Conservation (phyloP, 92 coral and sea anemone species). For the Porites rus region DNA sequence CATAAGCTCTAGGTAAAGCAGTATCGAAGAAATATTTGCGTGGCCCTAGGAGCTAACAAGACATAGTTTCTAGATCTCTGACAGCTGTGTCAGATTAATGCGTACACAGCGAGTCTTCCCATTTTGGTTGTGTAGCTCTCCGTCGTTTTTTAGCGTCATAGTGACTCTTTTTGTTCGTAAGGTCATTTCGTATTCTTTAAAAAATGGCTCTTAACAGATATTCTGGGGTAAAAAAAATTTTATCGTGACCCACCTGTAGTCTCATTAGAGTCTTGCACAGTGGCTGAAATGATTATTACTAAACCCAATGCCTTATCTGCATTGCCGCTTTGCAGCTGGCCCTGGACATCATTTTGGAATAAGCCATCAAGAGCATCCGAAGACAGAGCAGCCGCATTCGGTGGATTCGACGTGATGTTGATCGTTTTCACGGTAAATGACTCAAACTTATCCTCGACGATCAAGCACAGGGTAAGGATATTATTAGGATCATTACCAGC, state of each 20-base stretch:
- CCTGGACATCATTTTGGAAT: conserved; percentile 21
- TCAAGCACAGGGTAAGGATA: conserved; percentile 19
- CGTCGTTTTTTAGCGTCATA: not conserved
- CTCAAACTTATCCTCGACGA: conserved; percentile 46
- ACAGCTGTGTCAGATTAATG: too few species aligned
- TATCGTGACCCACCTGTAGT: conserved; percentile 35
- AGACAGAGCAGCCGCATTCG: not conserved
- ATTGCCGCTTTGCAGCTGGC: conserved; percentile 35
- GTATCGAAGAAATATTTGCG: too few species aligned
- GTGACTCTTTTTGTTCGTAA: not conserved
- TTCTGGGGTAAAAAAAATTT: not conserved
- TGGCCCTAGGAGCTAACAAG: too few species aligned
- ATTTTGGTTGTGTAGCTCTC: not conserved
- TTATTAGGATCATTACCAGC: conserved; percentile 32
- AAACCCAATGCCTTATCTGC: conserved; percentile 36
- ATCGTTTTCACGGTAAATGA: conserved; percentile 29
- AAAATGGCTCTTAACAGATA: too few species aligned
- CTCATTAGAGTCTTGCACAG: conserved; percentile 24
- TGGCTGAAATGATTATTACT: conserved; percentile 30
- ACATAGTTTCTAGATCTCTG: too few species aligned
- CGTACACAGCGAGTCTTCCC: not conserved
- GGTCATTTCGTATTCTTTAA: too few species aligned
- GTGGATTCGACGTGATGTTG: conserved; percentile 42
- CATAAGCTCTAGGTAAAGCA: too few species aligned
- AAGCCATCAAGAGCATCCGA: conserved; percentile 14